phyloP scores from a whole-genome alignment of 2,888 invertebrate genomes.

The Aphidius colemani region DNA sequence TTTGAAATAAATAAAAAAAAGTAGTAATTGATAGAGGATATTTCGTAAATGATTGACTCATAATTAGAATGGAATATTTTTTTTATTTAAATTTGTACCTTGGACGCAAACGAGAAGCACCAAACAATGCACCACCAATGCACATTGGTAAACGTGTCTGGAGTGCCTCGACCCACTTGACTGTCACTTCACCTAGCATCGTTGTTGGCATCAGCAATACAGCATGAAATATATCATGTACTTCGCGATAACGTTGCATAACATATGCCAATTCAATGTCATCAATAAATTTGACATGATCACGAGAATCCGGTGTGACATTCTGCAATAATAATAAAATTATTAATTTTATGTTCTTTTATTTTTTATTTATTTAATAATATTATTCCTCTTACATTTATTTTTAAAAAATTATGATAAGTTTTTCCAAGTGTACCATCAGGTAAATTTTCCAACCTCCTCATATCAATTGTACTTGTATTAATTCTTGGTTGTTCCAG shows the following conservation, averaged over 20 bases:
- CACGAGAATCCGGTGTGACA: conserved; percentile 90
- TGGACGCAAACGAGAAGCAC: conserved; percentile 82
- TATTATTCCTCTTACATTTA: conserved; percentile 66
- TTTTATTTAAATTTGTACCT: conserved; percentile 63
- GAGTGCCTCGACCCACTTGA: conserved; percentile 97
- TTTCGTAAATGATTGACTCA: conserved; percentile 1
- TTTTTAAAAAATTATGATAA: conserved; percentile 82
- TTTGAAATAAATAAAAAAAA: no score
- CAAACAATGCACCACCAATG: conserved; percentile 88
- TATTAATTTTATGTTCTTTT: background rate
- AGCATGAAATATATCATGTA: conserved; percentile 94
- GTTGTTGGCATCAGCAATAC: conserved; percentile 91
- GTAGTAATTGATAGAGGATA: background rate
- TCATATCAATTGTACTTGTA: conserved; percentile 77
- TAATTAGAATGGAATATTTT: background rate
- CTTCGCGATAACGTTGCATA: conserved; percentile 96
- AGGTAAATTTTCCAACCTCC: conserved; percentile 73
- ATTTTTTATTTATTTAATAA: background rate
- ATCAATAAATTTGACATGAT: conserved; percentile 88
- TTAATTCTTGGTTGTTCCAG: conserved; percentile 85
- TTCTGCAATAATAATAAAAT: conserved; percentile 61
- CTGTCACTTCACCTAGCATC: conserved; percentile 89
- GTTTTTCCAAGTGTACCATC: conserved; percentile 82
- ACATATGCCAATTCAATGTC: conserved; percentile 91
- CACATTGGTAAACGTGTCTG: conserved; percentile 97